Percentiles rank a stretch among this genome's conserved stretches.
Evolutionary conservation across 2,113 vertebrate species (phyloP).

Genomic region (Macaca nemestrina): DNA sequence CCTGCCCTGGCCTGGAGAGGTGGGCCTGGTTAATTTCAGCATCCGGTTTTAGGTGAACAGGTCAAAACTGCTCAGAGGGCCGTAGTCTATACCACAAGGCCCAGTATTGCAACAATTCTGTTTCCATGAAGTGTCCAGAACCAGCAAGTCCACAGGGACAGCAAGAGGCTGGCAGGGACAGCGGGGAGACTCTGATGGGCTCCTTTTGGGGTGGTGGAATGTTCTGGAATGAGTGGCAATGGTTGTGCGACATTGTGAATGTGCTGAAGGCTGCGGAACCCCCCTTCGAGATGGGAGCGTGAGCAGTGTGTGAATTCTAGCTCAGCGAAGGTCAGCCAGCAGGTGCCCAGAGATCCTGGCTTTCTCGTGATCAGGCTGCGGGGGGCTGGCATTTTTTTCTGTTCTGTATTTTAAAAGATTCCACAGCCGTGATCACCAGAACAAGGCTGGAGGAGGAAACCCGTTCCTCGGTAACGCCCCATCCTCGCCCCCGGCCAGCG

Average conservation of each 20-base stretch:
- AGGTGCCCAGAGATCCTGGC: fast-evolving
- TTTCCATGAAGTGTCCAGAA: neutral
- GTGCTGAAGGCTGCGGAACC: fast-evolving
- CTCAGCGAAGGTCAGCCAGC: neutral
- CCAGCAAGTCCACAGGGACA: neutral
- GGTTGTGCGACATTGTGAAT: fast-evolving
- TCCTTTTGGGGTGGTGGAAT: fast-evolving
- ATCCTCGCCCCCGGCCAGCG: fast-evolving
- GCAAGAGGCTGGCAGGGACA: fast-evolving
- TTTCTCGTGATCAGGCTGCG: fast-evolving
- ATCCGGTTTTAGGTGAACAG: conserved; percentile 15
- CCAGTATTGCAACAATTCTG: fast-evolving
- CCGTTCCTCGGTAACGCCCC: fast-evolving
- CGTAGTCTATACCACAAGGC: neutral
- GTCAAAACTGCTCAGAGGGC: fast-evolving
- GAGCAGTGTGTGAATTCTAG: neutral
- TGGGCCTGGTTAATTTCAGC: conserved; percentile 52
- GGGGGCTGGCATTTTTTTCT: no score
- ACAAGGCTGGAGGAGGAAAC: neutral
- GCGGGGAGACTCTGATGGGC: fast-evolving
- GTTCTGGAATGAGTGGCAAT: neutral
- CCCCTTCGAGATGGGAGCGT: fast-evolving
- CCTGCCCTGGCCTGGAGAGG: conserved; percentile 51
- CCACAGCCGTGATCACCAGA: neutral
- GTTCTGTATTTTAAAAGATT: no score